Conservation (phyloP, 2,797 vertebrate species). For the Chanos chanos region DNA sequence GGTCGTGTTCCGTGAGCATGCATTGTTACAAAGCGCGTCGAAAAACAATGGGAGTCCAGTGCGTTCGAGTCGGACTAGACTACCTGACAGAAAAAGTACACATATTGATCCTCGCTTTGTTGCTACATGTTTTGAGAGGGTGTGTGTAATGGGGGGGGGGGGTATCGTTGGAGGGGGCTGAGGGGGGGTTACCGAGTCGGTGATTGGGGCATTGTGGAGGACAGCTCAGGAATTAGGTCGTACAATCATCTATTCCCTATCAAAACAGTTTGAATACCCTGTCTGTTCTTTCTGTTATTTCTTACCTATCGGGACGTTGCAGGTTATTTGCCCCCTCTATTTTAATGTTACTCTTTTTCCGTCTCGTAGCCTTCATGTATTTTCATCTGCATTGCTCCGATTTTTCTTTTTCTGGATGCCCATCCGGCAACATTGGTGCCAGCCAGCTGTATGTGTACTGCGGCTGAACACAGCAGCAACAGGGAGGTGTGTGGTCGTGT, state of each 20-base stretch:
- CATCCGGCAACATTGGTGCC: no score
- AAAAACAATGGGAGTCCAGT: constrained; percentile 49
- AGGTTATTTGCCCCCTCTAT: no score
- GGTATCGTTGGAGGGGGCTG: constrained; percentile 1
- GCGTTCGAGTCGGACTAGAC: constrained; percentile 12
- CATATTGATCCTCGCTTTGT: constrained; percentile 68
- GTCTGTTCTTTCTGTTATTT: constrained; percentile 31
- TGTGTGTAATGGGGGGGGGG: constrained; percentile 22
- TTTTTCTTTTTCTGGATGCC: no score
- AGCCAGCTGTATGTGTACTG: no score
- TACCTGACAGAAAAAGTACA: constrained; percentile 50
- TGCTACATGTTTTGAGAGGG: constrained; percentile 49
- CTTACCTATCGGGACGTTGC: no score
- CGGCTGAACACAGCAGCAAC: no score
- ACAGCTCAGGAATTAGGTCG: constrained; percentile 54
- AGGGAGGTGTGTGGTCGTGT: no score
- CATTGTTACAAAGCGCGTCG: constrained; percentile 33
- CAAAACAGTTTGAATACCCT: constrained; percentile 48
- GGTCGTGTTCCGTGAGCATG: constrained; percentile 41
- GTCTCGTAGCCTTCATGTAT: no score
- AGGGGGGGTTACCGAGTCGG: constrained; percentile 18
- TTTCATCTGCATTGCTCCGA: no score
- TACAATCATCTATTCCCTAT: constrained; percentile 39
- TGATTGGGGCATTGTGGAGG: constrained; percentile 33
- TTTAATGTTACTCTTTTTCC: no score